phyloP scores from a whole-genome alignment of 2,797 vertebrate genomes.

The Eidolon dupreanum region DNA sequence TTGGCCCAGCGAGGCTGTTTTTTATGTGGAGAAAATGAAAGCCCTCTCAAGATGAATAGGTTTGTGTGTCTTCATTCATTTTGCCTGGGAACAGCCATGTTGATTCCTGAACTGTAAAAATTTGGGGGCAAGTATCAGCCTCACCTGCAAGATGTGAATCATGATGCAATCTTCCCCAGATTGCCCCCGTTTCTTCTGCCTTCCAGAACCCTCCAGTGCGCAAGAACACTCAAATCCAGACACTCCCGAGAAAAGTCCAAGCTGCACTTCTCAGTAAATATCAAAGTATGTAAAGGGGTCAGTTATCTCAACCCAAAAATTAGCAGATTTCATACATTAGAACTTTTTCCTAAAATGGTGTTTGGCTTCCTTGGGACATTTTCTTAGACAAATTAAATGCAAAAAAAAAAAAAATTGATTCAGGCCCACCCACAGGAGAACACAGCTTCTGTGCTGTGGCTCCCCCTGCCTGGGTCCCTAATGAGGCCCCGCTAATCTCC shows the following conservation, averaged over 20 bases:
- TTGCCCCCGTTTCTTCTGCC: background rate
- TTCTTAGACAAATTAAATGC: background rate
- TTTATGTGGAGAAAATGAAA: slow-evolving; percentile 73
- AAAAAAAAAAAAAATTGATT: background rate
- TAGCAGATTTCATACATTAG: background rate
- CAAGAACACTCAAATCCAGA: background rate
- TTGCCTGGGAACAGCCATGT: slow-evolving; percentile 45
- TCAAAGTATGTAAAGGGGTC: background rate
- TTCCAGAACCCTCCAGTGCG: background rate
- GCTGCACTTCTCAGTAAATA: background rate
- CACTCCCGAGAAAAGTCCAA: background rate
- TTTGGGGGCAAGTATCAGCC: slow-evolving; percentile 6
- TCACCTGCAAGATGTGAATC: background rate
- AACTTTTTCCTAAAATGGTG: background rate
- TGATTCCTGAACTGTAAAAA: slow-evolving; percentile 45
- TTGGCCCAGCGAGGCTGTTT: slow-evolving; percentile 45
- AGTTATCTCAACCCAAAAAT: background rate
- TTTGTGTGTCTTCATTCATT: slow-evolving; percentile 48
- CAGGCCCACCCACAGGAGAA: background rate
- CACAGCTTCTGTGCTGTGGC: background rate
- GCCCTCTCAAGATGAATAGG: slow-evolving; percentile 66
- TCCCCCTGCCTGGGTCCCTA: background rate
- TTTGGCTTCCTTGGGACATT: background rate
- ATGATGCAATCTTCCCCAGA: background rate
- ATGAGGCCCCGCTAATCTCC: background rate